A percentile compares a stretch with the other conserved stretches of the same genome.
Conservation (phyloP, 2,888 invertebrate species). For the Ceriagrion tenellum region DNA sequence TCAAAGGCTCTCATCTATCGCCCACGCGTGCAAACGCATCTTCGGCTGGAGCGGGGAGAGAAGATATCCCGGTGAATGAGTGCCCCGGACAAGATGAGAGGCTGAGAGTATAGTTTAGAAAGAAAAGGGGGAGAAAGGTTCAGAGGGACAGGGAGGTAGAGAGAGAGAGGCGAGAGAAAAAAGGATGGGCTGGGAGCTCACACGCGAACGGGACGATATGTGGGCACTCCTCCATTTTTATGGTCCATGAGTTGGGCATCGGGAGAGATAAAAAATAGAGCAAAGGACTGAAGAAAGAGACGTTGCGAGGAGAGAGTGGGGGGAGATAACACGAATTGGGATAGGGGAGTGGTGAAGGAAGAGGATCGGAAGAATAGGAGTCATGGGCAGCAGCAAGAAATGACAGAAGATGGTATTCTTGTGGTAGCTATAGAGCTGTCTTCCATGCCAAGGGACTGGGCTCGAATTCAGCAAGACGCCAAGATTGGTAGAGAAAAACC, state of each 20-base stretch:
- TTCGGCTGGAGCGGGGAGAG: not conserved
- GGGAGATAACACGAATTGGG: not conserved
- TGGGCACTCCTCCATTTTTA: constrained; percentile 14
- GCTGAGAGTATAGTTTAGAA: not conserved
- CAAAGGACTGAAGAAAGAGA: not conserved
- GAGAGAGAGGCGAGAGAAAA: not conserved
- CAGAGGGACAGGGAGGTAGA: not conserved
- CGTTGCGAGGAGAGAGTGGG: not conserved
- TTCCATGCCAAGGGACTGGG: too few species aligned
- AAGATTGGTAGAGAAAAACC: too few species aligned
- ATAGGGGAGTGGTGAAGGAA: not conserved
- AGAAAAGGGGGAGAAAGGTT: not conserved
- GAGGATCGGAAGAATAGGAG: too few species aligned
- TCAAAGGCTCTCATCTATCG: constrained; percentile 38
- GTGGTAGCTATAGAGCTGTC: too few species aligned
- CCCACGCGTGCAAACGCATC: constrained; percentile 59
- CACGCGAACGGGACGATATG: not conserved
- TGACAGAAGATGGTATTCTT: too few species aligned
- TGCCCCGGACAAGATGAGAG: not conserved
- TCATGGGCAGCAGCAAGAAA: too few species aligned
- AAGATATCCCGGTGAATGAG: not conserved
- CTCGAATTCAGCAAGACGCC: too few species aligned
- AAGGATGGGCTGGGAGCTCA: not conserved
- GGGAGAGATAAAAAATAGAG: not conserved
- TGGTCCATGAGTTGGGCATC: constrained; percentile 48